These are phyloP conservation scores for Turritopsis dohrnii DNA, from an alignment of 30 jellyfish, hydroid and myxozoan species.

Conservation along the genomic window DNA sequence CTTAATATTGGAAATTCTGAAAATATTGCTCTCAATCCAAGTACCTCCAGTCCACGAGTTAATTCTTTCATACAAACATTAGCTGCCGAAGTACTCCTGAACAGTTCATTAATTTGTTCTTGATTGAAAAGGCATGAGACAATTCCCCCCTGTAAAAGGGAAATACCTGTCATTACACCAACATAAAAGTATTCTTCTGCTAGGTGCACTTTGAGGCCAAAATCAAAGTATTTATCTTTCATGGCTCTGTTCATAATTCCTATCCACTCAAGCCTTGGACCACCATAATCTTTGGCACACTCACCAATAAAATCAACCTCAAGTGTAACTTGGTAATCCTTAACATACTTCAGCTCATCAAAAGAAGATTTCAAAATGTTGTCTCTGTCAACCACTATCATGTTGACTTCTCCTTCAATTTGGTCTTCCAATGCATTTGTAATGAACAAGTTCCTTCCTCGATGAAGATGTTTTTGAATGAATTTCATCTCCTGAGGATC, in stretches of 20 bases:
- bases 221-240: conserved; percentile 41
- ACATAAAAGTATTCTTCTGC: conserved; percentile 44
- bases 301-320: conserved; percentile 54
- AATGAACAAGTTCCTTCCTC: conserved; percentile 40
- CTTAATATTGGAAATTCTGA: conserved; percentile 24
- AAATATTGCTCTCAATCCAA: conserved; percentile 40
- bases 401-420: conserved; percentile 40
- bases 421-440: conserved; percentile 9
- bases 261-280: conserved; percentile 50
- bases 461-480: conserved; percentile 26
- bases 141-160: conserved; percentile 47
- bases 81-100: neutral
- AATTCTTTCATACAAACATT: conserved; percentile 16
- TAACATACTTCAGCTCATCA: conserved; percentile 30
- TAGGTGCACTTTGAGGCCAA: conserved; percentile 34
- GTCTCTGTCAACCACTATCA: too few species aligned
- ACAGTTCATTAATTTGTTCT: conserved; percentile 25
- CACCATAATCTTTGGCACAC: conserved; percentile 45
- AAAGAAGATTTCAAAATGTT: too few species aligned
- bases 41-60: conserved; percentile 32
- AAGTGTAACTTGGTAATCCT: conserved; percentile 35
- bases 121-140: conserved; percentile 26
- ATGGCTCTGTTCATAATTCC: conserved; percentile 29
- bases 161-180: conserved; percentile 34
- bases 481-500: conserved; percentile 36